A percentile compares a stretch with the other conserved stretches of the same genome.
Evolutionary conservation across 2,888 invertebrate genomes (phyloP).

Genomic region (Esperia sulphurella): DNA sequence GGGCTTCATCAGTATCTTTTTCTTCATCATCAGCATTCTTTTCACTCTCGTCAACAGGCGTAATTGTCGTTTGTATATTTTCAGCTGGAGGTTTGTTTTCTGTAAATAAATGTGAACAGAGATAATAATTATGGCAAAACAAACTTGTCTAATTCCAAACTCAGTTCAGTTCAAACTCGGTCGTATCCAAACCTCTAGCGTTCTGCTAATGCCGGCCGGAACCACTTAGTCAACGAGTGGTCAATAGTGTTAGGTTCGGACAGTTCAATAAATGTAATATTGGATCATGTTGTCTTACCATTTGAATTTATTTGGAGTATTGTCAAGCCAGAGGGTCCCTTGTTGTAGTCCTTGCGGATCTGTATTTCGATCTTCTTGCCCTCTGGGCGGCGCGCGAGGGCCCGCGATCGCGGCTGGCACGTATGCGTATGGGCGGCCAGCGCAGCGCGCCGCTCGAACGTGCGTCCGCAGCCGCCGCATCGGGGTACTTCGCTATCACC

Average conservation of each 20-base stretch:
- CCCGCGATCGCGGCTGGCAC: conserved; percentile 77
- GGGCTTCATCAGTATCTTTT: conserved; percentile 23
- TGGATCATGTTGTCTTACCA: too few relatives aligned
- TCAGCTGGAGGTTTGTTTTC: conserved; percentile 28
- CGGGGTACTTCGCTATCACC: conserved; percentile 79
- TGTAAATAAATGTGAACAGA: neutral
- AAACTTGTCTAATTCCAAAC: too few relatives aligned
- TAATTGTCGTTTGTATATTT: conserved; percentile 17
- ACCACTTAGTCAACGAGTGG: too few relatives aligned
- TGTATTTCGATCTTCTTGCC: conserved; percentile 63
- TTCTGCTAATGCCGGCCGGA: too few relatives aligned
- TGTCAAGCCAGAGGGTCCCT: conserved; percentile 36
- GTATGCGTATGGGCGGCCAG: conserved; percentile 84
- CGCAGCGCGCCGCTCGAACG: conserved; percentile 86
- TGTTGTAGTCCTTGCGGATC: conserved; percentile 67
- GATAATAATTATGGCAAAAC: too few relatives aligned
- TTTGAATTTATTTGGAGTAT: conserved; percentile 13
- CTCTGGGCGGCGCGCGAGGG: conserved; percentile 39
- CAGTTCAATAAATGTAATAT: too few relatives aligned
- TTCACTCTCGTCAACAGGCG: conserved; percentile 21
- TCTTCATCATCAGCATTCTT: conserved; percentile 16
- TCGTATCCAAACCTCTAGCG: too few relatives aligned
- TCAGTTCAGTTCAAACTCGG: too few relatives aligned
- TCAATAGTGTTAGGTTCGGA: too few relatives aligned
- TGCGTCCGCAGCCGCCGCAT: conserved; percentile 84